Evolutionary conservation across 2,797 vertebrate species (phyloP).

Genomic region (Sylvia borin): DNA sequence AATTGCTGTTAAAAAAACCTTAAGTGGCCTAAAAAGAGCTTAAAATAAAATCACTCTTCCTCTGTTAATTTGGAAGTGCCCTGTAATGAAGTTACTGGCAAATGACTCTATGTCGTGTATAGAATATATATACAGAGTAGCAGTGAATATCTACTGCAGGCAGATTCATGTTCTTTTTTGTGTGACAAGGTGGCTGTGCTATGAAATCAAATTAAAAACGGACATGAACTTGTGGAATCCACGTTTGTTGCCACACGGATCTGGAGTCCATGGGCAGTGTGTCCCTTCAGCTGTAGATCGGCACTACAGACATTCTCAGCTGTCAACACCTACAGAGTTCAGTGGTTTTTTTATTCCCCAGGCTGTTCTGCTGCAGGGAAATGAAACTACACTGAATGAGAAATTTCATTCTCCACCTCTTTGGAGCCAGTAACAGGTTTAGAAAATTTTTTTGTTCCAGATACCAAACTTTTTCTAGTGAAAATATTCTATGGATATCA

Average conservation of each 20-base stretch:
- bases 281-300: background rate
- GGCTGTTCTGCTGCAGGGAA: background rate
- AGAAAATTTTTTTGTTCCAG: background rate
- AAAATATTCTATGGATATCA: background rate
- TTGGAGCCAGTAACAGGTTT: background rate
- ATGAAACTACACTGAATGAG: background rate
- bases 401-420: background rate
- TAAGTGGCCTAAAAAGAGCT: background rate
- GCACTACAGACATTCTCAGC: background rate
- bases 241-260: background rate
- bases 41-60: background rate
- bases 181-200: background rate
- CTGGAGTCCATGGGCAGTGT: background rate
- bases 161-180: background rate
- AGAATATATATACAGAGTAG: background rate
- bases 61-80: background rate
- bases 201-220: background rate
- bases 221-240: background rate
- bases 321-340: background rate
- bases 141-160: background rate
- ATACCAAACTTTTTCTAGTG: background rate
- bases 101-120: background rate
- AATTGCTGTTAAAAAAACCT: background rate
- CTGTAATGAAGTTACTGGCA: background rate
- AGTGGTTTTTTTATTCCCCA: background rate